Evolutionary conservation across 1,140 invertebrate genomes (phyloP), one percentile per base, ranked within the genome.

Genomic region (Bombus polaris): DNA sequence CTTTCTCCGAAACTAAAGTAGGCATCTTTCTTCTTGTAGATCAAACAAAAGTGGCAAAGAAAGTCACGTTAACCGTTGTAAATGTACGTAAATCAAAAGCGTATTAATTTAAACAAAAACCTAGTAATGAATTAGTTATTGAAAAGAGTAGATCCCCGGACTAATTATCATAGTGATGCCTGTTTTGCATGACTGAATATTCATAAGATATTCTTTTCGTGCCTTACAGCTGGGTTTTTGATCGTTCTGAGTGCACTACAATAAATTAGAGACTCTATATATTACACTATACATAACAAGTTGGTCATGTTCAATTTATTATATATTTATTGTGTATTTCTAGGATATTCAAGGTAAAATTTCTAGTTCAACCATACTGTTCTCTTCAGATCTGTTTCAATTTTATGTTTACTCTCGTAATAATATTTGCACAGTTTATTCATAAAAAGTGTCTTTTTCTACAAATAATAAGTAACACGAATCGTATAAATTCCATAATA

Each of bases 181-280:
- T 65, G 15, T 68, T 84, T 62, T 84, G 74, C 82, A 83, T 83
- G 66, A 62, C 12, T 62, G 76, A 71, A 84, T 72, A 84, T 72
- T 84, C 68, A 79, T 79, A 13, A 84, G 62, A 76, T 74, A 83
- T 83, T 77, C 62, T 59, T 83, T 57, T 8, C 62, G 35, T 68
- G 73, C 44, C 13, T 68, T 39, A 39, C 25, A 68, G 32, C 73
- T 18, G 44, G 66, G 18, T 65, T 57, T 37, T 68, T 37, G 57
- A 59, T 77, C 66, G 39, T 47, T 78, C 15, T n/a, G 37, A 71
- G 47, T 59, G 28, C 47, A 35, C 47, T 78, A 78, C 47, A 28
- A 42, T 68, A 57, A 77, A 70, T 83, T 83, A 78, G 42, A 35
- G 4, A 32, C 32, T 42, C 15, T 42, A 53, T 32, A n/a, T 53